Conservation (phyloP, 2,888 invertebrate genomes). For the Volucella inanis region DNA sequence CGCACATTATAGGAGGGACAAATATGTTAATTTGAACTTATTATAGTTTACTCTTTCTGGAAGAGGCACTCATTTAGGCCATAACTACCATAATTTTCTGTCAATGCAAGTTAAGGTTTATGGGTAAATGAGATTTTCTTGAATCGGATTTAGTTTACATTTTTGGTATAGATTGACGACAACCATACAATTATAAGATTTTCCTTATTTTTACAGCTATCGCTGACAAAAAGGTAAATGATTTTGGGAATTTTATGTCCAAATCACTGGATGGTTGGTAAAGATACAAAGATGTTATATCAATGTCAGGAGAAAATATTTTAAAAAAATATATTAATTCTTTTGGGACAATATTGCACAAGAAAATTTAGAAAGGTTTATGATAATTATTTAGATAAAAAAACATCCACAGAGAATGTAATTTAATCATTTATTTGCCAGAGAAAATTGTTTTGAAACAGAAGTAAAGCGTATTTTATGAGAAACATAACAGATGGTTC, state of each 20-base stretch:
- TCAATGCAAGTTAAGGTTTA: not conserved
- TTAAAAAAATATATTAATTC: conserved; percentile 10
- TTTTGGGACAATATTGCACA: not conserved
- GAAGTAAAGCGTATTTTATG: too few species aligned
- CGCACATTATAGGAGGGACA: not conserved
- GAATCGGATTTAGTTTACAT: not conserved
- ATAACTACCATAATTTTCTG: conserved; percentile 12
- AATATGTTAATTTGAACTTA: not conserved
- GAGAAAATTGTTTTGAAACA: too few species aligned
- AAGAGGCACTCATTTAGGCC: not conserved
- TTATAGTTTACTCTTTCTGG: not conserved
- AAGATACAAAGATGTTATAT: not conserved
- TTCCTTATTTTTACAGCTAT: not conserved
- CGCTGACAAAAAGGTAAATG: not conserved
- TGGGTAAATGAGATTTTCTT: not conserved
- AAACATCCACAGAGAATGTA: too few species aligned
- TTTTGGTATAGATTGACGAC: too few species aligned
- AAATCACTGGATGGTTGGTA: not conserved
- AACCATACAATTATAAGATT: conserved; percentile 19
- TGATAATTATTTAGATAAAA: not conserved
- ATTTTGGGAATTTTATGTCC: not conserved
- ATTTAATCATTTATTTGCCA: not conserved
- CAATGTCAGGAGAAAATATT: not conserved
- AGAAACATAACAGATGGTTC: too few species aligned
- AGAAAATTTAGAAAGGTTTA: not conserved